Evolutionary conservation across 2,888 invertebrate species (phyloP).

Genomic region (Erebia epiphron): DNA sequence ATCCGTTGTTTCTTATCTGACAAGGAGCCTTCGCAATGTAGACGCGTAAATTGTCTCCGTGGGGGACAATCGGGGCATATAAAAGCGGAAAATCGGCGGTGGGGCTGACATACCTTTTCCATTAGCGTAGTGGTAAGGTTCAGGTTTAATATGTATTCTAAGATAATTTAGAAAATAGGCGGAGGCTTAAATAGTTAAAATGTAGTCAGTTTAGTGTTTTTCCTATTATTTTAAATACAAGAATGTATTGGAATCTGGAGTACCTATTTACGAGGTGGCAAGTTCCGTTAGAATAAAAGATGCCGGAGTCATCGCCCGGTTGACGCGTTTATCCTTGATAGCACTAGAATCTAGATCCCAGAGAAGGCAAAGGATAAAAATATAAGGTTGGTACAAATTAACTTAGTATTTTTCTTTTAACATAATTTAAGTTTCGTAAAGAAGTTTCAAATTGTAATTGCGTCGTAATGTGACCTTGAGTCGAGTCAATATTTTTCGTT

Average conservation of each 20-base stretch:
- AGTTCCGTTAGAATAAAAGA: conserved; percentile 54
- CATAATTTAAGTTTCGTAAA: conserved; percentile 24
- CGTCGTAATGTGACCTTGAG: conserved; percentile 47
- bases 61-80: conserved; percentile 48
- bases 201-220: conserved; percentile 37
- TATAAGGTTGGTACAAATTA: conserved; percentile 58
- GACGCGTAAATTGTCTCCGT: conserved; percentile 39
- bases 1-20: conserved; percentile 11
- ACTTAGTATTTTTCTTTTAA: conserved; percentile 36
- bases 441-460: conserved; percentile 37
- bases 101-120: conserved; percentile 53
- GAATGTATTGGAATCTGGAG: conserved; percentile 32
- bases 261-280: conserved; percentile 47
- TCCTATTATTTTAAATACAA: conserved; percentile 10
- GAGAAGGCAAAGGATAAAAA: conserved; percentile 38
- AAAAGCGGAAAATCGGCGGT: conserved; percentile 47
- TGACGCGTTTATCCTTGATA: conserved; percentile 43
- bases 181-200: conserved; percentile 31
- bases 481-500: conserved; percentile 16
- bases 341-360: conserved; percentile 29
- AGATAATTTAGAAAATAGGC: conserved; percentile 29
- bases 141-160: conserved; percentile 31
- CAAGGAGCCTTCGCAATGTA: conserved; percentile 24
- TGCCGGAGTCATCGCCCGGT: conserved; percentile 72
- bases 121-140: conserved; percentile 58